Evolutionary conservation across 2,888 invertebrate genomes (phyloP), one percentile per base, ranked within the genome.

Genomic region (Drosophila testacea): DNA sequence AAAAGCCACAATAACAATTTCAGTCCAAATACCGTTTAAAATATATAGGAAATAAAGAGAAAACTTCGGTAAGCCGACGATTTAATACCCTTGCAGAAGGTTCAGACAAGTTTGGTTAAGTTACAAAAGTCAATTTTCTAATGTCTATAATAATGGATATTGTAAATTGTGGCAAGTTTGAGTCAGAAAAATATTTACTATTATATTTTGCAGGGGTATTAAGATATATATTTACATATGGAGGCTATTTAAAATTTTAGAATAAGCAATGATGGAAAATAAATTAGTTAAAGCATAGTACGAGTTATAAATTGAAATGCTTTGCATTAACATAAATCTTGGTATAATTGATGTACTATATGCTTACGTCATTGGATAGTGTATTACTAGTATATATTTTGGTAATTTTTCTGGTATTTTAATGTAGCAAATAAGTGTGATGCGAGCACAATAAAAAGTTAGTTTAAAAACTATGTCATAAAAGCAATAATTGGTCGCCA

Each of bases 321-420:
- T 65, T 59, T 54, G 34, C 42, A 72, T 64, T 41, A 72, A n/a
- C n/a, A 57, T 41, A 22, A 52, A 27, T 30, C 13, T 54, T 73
- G 44, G 27, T 42, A 60, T 51, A 41, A 46, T 66, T 73, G 30
- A 52, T 34, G 16, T 16, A 16, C 16, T 16, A 16, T 75, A 39
- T 38, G 27, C 36, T 34, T 36, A 38, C 13, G 59, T 50, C 50
- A n/a, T 42, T 47, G 11, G 9, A 32, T 10, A 39, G 47, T 64
- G n/a, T 67, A 47, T 41, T 42, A 36, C 22, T 22, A 22, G 11
- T 34, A 32, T 39, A 51, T 50, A 39, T 52, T 57, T 67, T 79
- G 32, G 50, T 82, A 70, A 65, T 64, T 78, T 75, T 83, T 56
- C 61, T 69, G 57, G 50, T 75, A 68, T 55, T 66, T 63, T 48